Evolutionary conservation across 2,113 vertebrate genomes (phyloP), one percentile per base, ranked within the genome.

Genomic region (Sinocyclocheilus grahami): DNA sequence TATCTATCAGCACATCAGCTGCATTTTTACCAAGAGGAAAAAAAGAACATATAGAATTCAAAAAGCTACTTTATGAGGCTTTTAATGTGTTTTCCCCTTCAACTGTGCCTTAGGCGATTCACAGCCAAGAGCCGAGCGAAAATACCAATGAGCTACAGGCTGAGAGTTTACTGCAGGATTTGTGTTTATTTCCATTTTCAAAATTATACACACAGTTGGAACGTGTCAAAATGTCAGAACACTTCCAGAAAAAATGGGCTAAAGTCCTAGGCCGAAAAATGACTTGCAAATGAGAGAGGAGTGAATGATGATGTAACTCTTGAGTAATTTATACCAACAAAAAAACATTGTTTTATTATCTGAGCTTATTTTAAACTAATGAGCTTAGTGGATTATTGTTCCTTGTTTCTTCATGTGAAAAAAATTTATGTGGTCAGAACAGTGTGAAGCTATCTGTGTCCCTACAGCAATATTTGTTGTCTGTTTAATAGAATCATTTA

Each of bases 101-200:
- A 79, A 48, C 53, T 11, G 16, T 30, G 86, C 86, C 86, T 83
- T 37, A 79, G 86, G 83, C 83, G 60, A 63, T 79, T 30, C 63
- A 85, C 42, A 69, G 48, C 80, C 63, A 79, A 77, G 55, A 85
- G 30, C n/a, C n/a, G 65, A 67, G 37, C 30, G 6, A 79, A 78
- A 81, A 87, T 87, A 85, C 60, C 86, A 89, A 85, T 84, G 85
- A 86, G 85, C 55, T 58, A 48, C 46, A n/a, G 37, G 42, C 78
- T 62, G 69, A 85, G 37, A 63, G 69, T 83, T 71, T 63, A 78
- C 62, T 63, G 83, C 67, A 33, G 18, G 51, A 37, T 39, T 76
- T 46, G 67, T 30, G 18, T n/a, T 42, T 9, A 33, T 33, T 48
- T 0, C 46, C n/a, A 5, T 13, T 55, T 63, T 51, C 10, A 55